Evolutionary conservation across 2,113 vertebrate genomes (phyloP).

Genomic region (Toxostoma redivivum): DNA sequence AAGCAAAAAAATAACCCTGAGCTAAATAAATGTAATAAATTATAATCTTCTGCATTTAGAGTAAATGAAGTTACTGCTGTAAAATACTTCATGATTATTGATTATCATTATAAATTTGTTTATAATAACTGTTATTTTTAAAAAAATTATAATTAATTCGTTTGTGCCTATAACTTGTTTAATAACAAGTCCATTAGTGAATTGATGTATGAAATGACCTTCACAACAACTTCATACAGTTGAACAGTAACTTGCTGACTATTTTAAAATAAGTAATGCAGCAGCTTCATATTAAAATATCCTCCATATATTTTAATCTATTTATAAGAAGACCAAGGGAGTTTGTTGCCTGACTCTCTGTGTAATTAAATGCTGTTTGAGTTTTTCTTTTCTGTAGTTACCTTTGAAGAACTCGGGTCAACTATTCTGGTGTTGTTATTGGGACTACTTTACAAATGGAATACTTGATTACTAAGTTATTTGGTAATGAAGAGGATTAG

Average conservation of each 20-base stretch:
- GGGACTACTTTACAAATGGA: background rate
- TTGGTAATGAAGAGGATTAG: conserved; percentile 7
- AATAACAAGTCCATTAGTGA: background rate
- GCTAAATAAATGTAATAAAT: conserved; percentile 28
- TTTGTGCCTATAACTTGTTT: background rate
- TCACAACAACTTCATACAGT: background rate
- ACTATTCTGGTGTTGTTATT: background rate
- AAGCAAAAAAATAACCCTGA: background rate
- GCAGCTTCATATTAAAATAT: background rate
- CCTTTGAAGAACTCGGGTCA: background rate
- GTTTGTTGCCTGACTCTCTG: background rate
- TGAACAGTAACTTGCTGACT: background rate
- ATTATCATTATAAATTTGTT: background rate
- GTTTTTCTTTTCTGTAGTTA: background rate
- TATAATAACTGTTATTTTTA: background rate
- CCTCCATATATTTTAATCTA: background rate
- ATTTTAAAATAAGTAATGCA: background rate
- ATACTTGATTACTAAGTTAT: background rate
- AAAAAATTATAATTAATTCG: background rate
- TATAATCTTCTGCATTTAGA: background rate
- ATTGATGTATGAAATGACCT: background rate
- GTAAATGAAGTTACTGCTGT: background rate
- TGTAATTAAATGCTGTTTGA: background rate
- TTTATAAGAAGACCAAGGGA: background rate
- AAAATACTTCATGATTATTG: background rate